Percentiles rank a stretch among this genome's conserved stretches.
Conservation (phyloP, 92 coral and sea anemone species). For the Palythoa grandiflora region DNA sequence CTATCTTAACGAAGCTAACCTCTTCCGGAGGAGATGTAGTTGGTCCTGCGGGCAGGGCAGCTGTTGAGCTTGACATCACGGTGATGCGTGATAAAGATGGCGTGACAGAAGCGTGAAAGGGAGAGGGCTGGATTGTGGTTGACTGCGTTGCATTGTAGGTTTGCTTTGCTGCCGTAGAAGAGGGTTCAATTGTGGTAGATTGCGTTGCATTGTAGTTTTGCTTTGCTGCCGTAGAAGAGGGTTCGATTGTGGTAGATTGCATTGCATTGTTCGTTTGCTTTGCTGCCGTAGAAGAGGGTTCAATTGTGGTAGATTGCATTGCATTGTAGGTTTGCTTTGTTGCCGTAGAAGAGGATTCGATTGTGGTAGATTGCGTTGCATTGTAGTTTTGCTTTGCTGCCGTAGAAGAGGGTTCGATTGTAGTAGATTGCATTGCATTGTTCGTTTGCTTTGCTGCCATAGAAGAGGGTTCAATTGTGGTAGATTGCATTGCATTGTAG, state of each 20-base stretch:
- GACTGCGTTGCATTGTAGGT: background rate
- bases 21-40: slow-evolving; percentile 56
- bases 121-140: background rate
- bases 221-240: background rate
- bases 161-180: background rate
- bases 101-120: background rate
- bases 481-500: background rate
- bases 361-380: too few species aligned
- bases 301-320: background rate
- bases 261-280: background rate
- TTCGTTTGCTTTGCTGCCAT: background rate
- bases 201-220: background rate
- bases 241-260: background rate
- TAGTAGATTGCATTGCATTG: background rate
- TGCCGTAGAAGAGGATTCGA: background rate
- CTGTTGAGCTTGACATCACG: background rate
- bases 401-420: background rate
- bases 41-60: background rate
- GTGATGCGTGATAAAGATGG: background rate
- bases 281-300: background rate
- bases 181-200: background rate
- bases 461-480: background rate
- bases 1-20: slow-evolving; percentile 53
- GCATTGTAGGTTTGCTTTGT: background rate
- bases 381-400: background rate